Conservation (phyloP, 2,797 vertebrate genomes). For the Austrolebias charrua region DNA sequence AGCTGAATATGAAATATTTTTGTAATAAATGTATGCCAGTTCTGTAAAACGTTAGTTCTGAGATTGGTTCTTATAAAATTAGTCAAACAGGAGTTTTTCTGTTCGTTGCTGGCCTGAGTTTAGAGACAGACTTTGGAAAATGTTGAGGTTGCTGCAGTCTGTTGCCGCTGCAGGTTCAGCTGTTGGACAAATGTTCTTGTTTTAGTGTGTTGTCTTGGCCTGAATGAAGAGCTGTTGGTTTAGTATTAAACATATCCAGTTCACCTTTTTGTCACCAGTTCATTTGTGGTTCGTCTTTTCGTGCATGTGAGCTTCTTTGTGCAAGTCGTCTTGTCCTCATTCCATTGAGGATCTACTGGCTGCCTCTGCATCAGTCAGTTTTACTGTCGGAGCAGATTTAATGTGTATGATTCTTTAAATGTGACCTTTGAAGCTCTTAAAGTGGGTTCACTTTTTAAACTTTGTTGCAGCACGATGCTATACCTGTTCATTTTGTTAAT, state of each 20-base stretch:
- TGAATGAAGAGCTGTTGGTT: conserved; percentile 66
- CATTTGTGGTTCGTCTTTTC: conserved; percentile 32
- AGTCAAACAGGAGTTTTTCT: conserved; percentile 26
- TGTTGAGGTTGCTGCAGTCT: conserved; percentile 8
- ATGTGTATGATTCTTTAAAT: too few relatives aligned
- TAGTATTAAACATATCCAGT: conserved; percentile 70
- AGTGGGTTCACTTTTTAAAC: too few relatives aligned
- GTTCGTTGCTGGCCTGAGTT: conserved; percentile 11
- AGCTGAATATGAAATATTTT: conserved; percentile 73
- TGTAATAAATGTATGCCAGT: conserved; percentile 64
- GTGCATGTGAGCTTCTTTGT: conserved; percentile 3
- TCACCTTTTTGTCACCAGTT: conserved; percentile 24
- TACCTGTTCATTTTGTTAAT: too few relatives aligned
- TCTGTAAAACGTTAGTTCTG: conserved; percentile 51
- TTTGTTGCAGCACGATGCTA: too few relatives aligned
- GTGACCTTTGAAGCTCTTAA: too few relatives aligned
- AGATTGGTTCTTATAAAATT: conserved; percentile 43
- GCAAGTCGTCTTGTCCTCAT: neutral
- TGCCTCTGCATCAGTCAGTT: neutral
- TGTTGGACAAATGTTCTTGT: conserved; percentile 21
- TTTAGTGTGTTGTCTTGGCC: conserved; percentile 42
- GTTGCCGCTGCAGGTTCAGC: conserved; percentile 30
- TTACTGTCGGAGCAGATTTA: neutral
- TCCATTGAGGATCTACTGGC: neutral
- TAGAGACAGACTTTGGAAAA: too few relatives aligned